phyloP scores from a whole-genome alignment of 2,113 vertebrate species.

The Morone chrysops region DNA sequence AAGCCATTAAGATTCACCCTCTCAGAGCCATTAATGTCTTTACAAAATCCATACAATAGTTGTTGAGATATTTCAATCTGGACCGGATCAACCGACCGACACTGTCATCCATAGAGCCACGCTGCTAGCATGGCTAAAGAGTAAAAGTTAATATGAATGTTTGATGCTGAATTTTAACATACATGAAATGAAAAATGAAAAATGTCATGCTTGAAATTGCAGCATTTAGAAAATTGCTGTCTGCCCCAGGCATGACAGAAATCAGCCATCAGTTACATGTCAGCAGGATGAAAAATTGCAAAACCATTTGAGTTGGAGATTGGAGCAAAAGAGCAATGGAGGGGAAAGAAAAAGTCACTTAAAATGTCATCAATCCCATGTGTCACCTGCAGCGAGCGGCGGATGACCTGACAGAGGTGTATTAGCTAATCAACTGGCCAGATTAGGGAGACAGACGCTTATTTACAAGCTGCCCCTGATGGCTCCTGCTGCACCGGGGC shows the following conservation, averaged over 20 bases:
- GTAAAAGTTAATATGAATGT: neutral
- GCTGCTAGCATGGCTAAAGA: neutral
- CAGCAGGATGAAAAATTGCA: slow-evolving; percentile 18
- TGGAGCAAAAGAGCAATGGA: neutral
- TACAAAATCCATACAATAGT: neutral
- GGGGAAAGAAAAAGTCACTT: slow-evolving; percentile 16
- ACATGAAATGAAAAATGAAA: neutral
- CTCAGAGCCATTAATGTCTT: neutral
- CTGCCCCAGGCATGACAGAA: neutral
- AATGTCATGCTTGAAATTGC: slow-evolving; percentile 29
- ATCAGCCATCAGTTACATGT: slow-evolving; percentile 31
- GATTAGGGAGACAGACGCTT: slow-evolving; percentile 60
- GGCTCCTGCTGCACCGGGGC: slow-evolving; percentile 33
- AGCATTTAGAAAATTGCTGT: slow-evolving; percentile 14
- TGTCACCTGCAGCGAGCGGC: slow-evolving; percentile 37
- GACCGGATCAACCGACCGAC: neutral
- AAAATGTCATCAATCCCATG: slow-evolving; percentile 35
- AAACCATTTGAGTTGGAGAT: neutral
- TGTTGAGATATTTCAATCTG: neutral
- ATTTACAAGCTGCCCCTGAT: slow-evolving; percentile 42
- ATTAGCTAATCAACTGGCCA: slow-evolving; percentile 55
- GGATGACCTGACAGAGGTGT: slow-evolving; percentile 32
- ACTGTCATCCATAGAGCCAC: neutral
- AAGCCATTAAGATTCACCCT: neutral
- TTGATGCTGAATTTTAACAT: neutral